Percentiles rank a stretch among this genome's conserved stretches.
phyloP scores from a whole-genome alignment of 2,113 vertebrate genomes.

The Thomomys bottae region DNA sequence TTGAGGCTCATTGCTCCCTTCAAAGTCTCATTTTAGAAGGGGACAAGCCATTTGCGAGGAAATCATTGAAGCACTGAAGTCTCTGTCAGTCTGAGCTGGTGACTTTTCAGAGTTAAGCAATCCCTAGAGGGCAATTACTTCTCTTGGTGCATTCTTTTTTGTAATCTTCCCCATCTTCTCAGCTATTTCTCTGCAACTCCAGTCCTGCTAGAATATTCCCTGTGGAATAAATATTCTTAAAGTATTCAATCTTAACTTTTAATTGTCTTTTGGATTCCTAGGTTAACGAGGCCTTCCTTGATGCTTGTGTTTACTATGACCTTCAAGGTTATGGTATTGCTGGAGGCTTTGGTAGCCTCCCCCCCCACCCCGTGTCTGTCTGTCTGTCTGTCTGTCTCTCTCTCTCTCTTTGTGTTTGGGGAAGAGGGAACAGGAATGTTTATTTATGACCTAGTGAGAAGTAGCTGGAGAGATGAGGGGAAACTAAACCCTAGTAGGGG shows the following conservation, averaged over 20 bases:
- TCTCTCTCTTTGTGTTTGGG: too few relatives aligned
- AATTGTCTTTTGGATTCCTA: conserved; percentile 42
- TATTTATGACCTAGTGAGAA: too few relatives aligned
- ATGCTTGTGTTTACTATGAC: background rate
- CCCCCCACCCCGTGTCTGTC: too few relatives aligned
- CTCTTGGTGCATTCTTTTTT: background rate
- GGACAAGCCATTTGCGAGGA: background rate
- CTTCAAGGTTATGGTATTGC: background rate
- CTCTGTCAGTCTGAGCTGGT: background rate
- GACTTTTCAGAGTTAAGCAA: conserved; percentile 10
- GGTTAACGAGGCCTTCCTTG: background rate
- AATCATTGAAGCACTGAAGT: background rate
- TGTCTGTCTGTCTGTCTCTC: too few relatives aligned
- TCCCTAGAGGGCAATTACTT: conserved; percentile 61
- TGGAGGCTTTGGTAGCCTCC: background rate
- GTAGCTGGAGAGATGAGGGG: too few relatives aligned
- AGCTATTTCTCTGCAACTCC: background rate
- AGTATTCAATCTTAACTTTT: conserved; percentile 62
- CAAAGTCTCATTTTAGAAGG: background rate
- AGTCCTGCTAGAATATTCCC: background rate
- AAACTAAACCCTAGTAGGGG: too few relatives aligned
- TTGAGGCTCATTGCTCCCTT: background rate
- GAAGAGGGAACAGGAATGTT: too few relatives aligned
- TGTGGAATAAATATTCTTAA: conserved; percentile 39
- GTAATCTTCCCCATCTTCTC: background rate